Base-by-base conservation (phyloP, 1,140 invertebrate species). In the Phortica variegata region DNA sequence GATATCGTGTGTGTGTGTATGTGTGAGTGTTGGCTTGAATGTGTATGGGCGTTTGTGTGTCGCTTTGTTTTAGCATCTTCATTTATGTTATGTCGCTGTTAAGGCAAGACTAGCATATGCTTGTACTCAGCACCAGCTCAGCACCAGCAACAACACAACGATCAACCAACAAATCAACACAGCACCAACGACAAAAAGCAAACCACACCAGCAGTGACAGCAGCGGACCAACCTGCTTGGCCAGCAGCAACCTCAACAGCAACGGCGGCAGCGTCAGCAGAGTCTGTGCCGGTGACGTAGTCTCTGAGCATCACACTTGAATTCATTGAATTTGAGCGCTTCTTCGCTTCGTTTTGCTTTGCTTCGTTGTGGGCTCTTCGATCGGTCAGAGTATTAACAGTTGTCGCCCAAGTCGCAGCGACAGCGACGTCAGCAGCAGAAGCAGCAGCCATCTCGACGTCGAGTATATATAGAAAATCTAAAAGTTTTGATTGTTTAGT, bases 391-490 rank as follows among this genome's bases (percentile, higher is more conserved):
- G 54, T 60, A 56, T 56, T 68, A 68, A 69, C 63, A 68, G 63
- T 65, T 66, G 65, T 68, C 65, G 65, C 65, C 63, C 63, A 54
- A 62, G 38, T 42, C 52, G 29, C 31, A 40, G 44, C 18, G 19
- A 45, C 26, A 26, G 19, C 41, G 23, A 39, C 37, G 31, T 37
- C 20, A 44, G 32, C 50, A 34, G 43, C 48, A 44, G 45, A 37
- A 18, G 26, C 16, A 23, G 42, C 26, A 21, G 47, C 44, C 43
- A 34, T 5, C 54, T 33, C 19, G 52, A 58, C 54, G 36, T 42
- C 57, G 57, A 73, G 71, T 68, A 71, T 74, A 74, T 73, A 74
- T 73, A 74, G 71, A 73, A 73, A 73, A 74, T 74, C 70, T 71
- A 59, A 60, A 69, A 58, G 70, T 71, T 74, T 74, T 65, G 66